Evolutionary conservation across 2,888 invertebrate genomes (phyloP), one percentile per base, ranked within the genome.

Genomic region (Meganola albula): DNA sequence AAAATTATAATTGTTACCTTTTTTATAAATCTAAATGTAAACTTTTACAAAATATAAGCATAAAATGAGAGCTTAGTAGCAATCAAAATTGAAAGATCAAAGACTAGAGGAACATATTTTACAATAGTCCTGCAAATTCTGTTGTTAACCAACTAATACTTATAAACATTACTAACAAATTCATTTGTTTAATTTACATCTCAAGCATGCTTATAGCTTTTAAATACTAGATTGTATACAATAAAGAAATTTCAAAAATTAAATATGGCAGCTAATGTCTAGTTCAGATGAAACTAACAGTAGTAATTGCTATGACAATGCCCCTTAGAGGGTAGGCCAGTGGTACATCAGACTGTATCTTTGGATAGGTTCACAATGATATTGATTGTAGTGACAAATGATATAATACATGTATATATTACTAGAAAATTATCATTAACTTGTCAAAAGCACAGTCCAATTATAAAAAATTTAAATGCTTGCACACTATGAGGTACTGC

Each of bases 201-300:
- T 57, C 54, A 66, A 63, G 62, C 58, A 60, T 51, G 55, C 52
- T 54, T 48, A 58, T 54, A 59, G 50, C 40, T 47, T 51, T 53
- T 48, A 40, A 57, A 55, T 62, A 43, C 44, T 58, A 60, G 11
- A 26, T 45, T 49, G 58, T 56, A 61, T 46, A 58, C 45, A 58
- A n/a, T 43, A 58, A 53, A 54, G 45, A 55, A 53, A 57, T 61
- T 57, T 58, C 62, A 68, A 70, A n/a, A 64, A 49, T 53, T 57
- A 70, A 63, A 70, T 76, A 78, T 78, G 77, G 77, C 77, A 78
- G 76, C 76, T 71, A 71, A 55, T 49, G 42, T 59, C 53, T 51
- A 54, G 53, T 60, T 20, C 48, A 38, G 53, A 55, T 58, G 48
- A 53, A 59, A 60, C 51, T 49, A 51, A 58, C 35, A 55, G 40